phyloP scores from a whole-genome alignment of 2,113 vertebrate species.

The Cebus imitator region DNA sequence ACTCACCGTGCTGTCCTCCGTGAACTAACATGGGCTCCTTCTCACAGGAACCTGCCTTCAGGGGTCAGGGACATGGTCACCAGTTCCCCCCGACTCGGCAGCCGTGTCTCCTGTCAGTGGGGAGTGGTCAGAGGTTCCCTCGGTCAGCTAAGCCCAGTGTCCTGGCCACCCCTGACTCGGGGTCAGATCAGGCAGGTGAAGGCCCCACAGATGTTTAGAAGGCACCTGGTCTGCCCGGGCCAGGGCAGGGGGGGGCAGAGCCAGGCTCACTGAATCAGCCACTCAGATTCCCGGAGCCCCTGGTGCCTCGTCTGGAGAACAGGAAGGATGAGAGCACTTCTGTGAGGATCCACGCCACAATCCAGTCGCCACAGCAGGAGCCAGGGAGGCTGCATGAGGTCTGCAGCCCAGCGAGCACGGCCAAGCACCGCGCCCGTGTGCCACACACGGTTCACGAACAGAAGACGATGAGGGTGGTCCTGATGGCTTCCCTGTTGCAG shows the following conservation, averaged over 20 bases:
- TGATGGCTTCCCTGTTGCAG: not conserved
- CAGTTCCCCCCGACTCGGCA: not conserved
- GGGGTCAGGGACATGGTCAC: not conserved
- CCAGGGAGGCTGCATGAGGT: no score
- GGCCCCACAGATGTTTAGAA: no score
- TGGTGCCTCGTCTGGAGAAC: not conserved
- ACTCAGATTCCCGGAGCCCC: not conserved
- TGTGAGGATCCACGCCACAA: no score
- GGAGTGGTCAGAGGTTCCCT: no score
- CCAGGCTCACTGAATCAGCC: not conserved
- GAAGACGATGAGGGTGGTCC: not conserved
- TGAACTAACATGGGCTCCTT: not conserved
- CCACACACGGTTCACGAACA: no score
- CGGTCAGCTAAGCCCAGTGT: no score
- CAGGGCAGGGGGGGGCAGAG: no score
- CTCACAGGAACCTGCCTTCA: not conserved
- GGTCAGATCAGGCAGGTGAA: not conserved
- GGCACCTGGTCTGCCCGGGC: no score
- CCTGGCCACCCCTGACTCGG: accelerated
- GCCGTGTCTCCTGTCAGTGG: accelerated
- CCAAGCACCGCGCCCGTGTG: no score
- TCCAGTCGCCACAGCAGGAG: no score
- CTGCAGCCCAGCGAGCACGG: no score
- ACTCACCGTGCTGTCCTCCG: not conserved
- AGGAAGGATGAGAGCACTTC: no score